Conservation (phyloP, 2,888 invertebrate genomes). For the Rapana venosa region DNA sequence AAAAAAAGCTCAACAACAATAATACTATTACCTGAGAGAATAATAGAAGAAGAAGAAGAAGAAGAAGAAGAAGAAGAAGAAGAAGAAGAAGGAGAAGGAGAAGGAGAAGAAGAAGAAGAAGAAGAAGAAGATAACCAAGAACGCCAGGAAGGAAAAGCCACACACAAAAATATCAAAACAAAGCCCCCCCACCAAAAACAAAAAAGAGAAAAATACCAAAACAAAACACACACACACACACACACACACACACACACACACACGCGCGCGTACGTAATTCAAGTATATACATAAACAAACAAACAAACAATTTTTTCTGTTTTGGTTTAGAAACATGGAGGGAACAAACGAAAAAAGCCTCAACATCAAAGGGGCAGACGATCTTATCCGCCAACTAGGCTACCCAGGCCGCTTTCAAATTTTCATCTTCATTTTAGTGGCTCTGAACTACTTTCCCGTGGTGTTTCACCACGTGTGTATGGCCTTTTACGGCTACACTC, state of each 20-base stretch:
- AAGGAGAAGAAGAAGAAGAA: background rate
- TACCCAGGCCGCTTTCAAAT: conserved; percentile 56
- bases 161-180: too few relatives aligned
- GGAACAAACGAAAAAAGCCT: background rate
- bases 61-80: too few relatives aligned
- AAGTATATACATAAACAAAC: background rate
- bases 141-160: too few relatives aligned
- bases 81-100: too few relatives aligned
- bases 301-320: too few relatives aligned
- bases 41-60: too few relatives aligned
- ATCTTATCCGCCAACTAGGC: conserved; percentile 48
- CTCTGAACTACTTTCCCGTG: conserved; percentile 56
- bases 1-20: background rate
- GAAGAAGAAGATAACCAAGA: background rate
- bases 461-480: conserved; percentile 58
- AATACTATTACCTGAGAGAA: too few relatives aligned
- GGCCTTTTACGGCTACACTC: conserved; percentile 56
- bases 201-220: background rate
- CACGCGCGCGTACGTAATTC: background rate
- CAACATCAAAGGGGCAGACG: conserved; percentile 42
- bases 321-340: too few relatives aligned
- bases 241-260: too few relatives aligned
- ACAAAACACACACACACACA: background rate
- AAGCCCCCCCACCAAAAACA: background rate
- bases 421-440: conserved; percentile 53